Evolutionary conservation across 2,113 vertebrate genomes (phyloP).

Genomic region (Rhadina sibilatrix): DNA sequence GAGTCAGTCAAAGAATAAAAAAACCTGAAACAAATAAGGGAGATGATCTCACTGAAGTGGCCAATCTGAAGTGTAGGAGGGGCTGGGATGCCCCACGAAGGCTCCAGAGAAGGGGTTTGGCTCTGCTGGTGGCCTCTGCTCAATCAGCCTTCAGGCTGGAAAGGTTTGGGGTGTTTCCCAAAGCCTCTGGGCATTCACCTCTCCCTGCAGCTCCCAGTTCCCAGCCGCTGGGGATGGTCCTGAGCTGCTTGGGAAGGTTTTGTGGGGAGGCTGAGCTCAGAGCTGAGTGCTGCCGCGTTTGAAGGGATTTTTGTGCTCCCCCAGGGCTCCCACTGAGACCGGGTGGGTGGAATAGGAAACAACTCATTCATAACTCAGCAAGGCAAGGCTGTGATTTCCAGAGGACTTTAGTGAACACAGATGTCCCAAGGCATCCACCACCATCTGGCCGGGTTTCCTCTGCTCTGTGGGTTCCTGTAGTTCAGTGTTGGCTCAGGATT

Average conservation of each 20-base stretch:
- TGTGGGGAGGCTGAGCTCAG: not conserved
- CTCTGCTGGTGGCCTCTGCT: not conserved
- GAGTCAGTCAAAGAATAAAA: not conserved
- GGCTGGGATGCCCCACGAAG: not conserved
- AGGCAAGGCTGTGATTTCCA: not conserved
- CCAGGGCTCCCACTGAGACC: not conserved
- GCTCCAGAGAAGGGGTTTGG: not conserved
- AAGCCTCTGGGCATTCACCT: not conserved
- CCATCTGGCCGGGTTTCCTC: not conserved
- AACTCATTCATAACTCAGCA: not conserved
- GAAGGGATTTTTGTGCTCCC: not conserved
- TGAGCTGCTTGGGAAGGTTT: not conserved
- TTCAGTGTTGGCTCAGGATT: not conserved
- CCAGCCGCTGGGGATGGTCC: not conserved
- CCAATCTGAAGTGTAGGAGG: not conserved
- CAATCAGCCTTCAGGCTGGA: not conserved
- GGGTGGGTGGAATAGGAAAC: slow-evolving; percentile 33
- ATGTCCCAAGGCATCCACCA: not conserved
- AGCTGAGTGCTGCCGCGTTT: not conserved
- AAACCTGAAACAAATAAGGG: not conserved
- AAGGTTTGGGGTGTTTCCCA: not conserved
- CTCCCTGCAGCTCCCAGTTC: not conserved
- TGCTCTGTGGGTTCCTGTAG: not conserved
- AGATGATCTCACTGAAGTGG: not conserved
- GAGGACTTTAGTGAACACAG: not conserved